These are phyloP conservation scores for Coreius guichenoti DNA, from an alignment of 2,797 vertebrate species.

Conservation along the genomic window DNA sequence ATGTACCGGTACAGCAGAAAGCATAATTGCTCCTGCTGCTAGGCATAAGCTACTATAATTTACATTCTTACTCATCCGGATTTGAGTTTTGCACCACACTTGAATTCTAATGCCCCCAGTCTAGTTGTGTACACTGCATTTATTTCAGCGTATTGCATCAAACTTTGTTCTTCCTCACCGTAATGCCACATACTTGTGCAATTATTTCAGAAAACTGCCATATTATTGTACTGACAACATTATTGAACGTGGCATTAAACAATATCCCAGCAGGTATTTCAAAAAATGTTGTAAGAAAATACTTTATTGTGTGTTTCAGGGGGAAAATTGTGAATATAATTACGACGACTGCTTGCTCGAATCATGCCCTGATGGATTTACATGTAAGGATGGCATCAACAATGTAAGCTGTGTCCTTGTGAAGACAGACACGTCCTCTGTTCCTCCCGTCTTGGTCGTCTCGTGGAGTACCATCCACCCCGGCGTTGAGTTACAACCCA, in stretches of 20 bases:
- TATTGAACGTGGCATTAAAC: conserved; percentile 36
- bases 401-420: conserved; percentile 82
- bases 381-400: conserved; percentile 84
- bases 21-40: conserved; percentile 48
- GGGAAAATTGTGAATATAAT: conserved; percentile 85
- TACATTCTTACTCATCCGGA: conserved; percentile 50
- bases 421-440: conserved; percentile 67
- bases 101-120: conserved; percentile 49
- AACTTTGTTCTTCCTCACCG: not conserved
- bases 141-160: conserved; percentile 52
- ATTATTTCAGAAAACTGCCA: conserved; percentile 34
- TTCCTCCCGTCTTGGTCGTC: conserved; percentile 66
- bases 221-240: conserved; percentile 36
- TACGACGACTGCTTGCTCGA: conserved; percentile 85
- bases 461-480: conserved; percentile 62
- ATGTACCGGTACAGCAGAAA: conserved; percentile 21
- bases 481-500: conserved; percentile 51
- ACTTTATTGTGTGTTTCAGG: conserved; percentile 69
- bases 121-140: not conserved
- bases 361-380: conserved; percentile 81
- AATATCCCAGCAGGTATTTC: conserved; percentile 31
- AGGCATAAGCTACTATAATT: conserved; percentile 47
- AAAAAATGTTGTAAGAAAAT: conserved; percentile 12
- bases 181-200: conserved; percentile 18
- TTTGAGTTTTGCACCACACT: conserved; percentile 32